Conservation (phyloP, 2,113 vertebrate genomes). For the Nesoenas mayeri region DNA sequence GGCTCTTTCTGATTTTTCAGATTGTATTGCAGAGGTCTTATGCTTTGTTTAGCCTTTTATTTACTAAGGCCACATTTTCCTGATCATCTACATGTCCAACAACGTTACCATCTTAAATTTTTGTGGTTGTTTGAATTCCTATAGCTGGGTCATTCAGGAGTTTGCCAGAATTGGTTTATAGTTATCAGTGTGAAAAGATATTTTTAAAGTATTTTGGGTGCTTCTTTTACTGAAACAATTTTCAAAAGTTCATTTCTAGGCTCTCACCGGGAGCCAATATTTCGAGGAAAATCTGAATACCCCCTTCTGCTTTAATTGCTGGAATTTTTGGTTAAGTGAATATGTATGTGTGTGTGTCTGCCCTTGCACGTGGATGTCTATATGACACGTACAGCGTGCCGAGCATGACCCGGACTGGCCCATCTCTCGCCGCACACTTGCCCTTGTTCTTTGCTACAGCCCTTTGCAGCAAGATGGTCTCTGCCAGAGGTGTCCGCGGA, state of each 20-base stretch:
- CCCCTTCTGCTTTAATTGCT: too few species aligned
- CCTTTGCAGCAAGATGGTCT: conserved; percentile 18
- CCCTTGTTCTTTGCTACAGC: background rate
- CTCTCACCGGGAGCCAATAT: background rate
- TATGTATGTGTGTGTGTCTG: background rate
- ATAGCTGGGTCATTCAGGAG: background rate
- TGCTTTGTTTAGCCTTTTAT: background rate
- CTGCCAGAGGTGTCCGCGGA: background rate
- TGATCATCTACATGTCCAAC: background rate
- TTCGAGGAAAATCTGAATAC: background rate
- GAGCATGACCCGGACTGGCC: accelerated
- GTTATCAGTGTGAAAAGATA: background rate
- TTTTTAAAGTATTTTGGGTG: background rate
- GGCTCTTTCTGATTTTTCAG: background rate
- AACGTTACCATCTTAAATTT: background rate
- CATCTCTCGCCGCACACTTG: accelerated
- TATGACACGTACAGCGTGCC: accelerated
- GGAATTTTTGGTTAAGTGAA: background rate
- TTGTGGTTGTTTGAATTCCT: background rate
- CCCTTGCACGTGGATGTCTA: accelerated
- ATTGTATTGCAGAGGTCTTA: background rate
- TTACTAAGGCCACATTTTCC: background rate
- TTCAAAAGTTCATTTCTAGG: background rate
- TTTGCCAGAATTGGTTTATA: background rate
- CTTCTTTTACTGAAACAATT: background rate